Evolutionary conservation across 1,140 invertebrate species (phyloP), one percentile per base, ranked within the genome.

Genomic region (Rhyacophila brunnea): DNA sequence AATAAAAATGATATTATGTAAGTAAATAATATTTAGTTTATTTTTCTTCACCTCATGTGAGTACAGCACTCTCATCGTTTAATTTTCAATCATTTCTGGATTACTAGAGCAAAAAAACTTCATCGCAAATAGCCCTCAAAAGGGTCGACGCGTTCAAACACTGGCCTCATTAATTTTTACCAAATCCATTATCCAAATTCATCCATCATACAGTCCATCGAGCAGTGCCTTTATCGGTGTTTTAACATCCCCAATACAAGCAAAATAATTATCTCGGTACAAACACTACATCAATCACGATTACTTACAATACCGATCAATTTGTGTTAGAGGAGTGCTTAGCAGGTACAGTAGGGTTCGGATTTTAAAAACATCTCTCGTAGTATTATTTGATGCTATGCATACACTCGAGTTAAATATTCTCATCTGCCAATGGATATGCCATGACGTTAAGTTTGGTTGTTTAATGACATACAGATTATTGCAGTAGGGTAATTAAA

Each of bases 271-370:
- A 57, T 44, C 54, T 35, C 23, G 15, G 32, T 17, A 46, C 18
- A 23, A 43, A 38, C 46, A 49, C 54, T 57, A 57, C 54, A 57
- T 57, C 54, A 57, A 57, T 57, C 54, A 57, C 54, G 45, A 57
- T 57, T 57, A 57, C 18, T 36, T 48, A 42, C 54, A 57, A 57
- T 49, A 49, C 46, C 54, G 45, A 57, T 57, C 54, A 57, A 57
- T 57, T 57, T 49, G 46, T 46, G 48, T 57, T 57, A 57, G 34
- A 49, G 42, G 54, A 42, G 54, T 32, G 17, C 28, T 28, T 36
- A 20, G 32, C 13, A 9, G 43, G 49, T 28, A 38, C 36, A 20
- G 35, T 10, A n/a, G 9, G 20, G 51, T 14, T 43, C 40, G 42
- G 51, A 28, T 35, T 46, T 43, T 3, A 55, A 55, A 55, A 55